Evolutionary conservation across 2,113 vertebrate genomes (phyloP).

Genomic region (Pelmatolapia mariae): DNA sequence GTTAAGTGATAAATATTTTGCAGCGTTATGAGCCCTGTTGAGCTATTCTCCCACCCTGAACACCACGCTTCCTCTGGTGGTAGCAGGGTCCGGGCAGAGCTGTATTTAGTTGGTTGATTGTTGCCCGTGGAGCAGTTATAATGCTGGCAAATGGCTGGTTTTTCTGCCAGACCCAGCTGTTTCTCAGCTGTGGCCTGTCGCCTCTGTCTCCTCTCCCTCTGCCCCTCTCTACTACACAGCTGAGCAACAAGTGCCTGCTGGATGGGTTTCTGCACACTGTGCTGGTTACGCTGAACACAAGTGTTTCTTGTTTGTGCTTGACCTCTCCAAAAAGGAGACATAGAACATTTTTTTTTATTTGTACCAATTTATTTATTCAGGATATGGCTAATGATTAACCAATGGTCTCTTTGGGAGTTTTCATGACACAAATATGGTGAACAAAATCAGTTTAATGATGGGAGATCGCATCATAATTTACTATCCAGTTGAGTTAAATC

Average conservation of each 20-base stretch:
- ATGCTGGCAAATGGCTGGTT: slow-evolving; percentile 23
- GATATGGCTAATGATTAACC: neutral
- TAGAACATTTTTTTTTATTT: neutral
- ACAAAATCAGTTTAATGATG: neutral
- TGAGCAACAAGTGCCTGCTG: slow-evolving; percentile 25
- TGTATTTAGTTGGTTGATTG: slow-evolving; percentile 14
- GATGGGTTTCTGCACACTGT: neutral
- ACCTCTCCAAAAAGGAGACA: neutral
- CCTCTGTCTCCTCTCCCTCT: neutral
- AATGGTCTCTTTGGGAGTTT: neutral
- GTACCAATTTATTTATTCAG: neutral
- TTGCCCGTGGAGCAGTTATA: slow-evolving; percentile 22
- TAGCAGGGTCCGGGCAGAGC: neutral
- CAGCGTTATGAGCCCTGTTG: neutral
- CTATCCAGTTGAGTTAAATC: neutral
- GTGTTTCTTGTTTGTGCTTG: neutral
- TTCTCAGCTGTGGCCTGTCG: slow-evolving; percentile 19
- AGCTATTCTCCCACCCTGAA: neutral
- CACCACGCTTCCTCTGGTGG: neutral
- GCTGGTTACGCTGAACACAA: neutral
- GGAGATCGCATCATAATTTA: neutral
- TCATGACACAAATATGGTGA: neutral
- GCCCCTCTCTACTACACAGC: neutral
- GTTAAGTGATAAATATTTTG: neutral
- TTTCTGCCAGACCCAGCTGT: slow-evolving; percentile 39